These are phyloP conservation scores for Hydrozoanthus gracilis DNA, from an alignment of 92 coral and sea anemone species.

Conservation along the genomic window DNA sequence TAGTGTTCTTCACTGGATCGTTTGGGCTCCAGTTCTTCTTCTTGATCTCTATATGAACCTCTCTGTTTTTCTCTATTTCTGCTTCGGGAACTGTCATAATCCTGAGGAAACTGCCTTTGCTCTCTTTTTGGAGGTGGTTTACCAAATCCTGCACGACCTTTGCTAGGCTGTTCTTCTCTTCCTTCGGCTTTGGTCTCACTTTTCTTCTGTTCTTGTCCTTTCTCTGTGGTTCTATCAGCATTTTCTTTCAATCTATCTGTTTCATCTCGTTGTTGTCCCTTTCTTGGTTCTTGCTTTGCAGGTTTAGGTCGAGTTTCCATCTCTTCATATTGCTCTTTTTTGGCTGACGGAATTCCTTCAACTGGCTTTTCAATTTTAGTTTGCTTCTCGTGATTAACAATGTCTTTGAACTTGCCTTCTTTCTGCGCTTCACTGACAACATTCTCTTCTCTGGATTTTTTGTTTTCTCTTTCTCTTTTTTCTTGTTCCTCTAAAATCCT, in stretches of 20 bases:
- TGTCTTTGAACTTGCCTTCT: neutral
- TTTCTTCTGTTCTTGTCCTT: slow-evolving; percentile 27
- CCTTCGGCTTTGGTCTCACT: slow-evolving; percentile 41
- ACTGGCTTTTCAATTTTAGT: slow-evolving; percentile 12
- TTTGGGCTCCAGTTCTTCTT: slow-evolving; percentile 35
- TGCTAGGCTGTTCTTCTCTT: slow-evolving; percentile 52
- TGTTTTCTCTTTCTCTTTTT: neutral
- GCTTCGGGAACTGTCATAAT: neutral
- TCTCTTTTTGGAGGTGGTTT: slow-evolving; percentile 48
- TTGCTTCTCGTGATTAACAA: slow-evolving; percentile 19
- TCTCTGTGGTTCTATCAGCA: slow-evolving; percentile 18
- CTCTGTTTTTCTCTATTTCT: slow-evolving; percentile 5
- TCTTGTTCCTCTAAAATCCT: neutral
- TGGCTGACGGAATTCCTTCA: neutral
- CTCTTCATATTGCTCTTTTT: slow-evolving; percentile 22
- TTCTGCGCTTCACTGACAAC: slow-evolving; percentile 1
- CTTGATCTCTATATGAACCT: slow-evolving; percentile 17
- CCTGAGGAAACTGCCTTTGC: slow-evolving; percentile 33
- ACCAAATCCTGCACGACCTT: slow-evolving; percentile 72
- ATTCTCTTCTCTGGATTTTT: slow-evolving; percentile 4
- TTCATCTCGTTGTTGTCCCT: slow-evolving; percentile 9
- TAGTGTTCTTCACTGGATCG: slow-evolving; percentile 14
- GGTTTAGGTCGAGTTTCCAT: slow-evolving; percentile 17
- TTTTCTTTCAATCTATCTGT: neutral
- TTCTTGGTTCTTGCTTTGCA: slow-evolving; percentile 26